phyloP scores from a whole-genome alignment of 1,140 invertebrate species.

The Nebria ingens region DNA sequence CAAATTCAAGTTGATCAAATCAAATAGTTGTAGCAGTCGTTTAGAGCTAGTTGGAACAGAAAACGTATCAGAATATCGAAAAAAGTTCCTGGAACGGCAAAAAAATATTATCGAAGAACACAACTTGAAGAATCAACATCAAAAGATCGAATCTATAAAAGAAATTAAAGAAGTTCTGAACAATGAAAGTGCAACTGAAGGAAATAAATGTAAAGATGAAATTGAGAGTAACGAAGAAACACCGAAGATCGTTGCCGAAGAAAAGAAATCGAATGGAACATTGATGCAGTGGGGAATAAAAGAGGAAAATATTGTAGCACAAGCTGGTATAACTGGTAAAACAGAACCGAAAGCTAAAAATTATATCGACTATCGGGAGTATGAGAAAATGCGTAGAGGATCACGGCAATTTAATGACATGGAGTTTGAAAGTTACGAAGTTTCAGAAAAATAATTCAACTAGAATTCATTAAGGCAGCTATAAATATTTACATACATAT shows the following conservation, averaged over 20 bases:
- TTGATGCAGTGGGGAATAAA: conserved; percentile 24
- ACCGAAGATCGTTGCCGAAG: conserved; percentile 28
- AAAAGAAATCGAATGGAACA: conserved; percentile 20
- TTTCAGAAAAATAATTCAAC: conserved; percentile 27
- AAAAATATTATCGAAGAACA: conserved; percentile 21
- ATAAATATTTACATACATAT: not conserved
- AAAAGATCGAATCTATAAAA: not conserved
- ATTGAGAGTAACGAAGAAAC: conserved; percentile 22
- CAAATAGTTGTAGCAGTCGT: conserved; percentile 73
- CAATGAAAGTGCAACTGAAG: not conserved
- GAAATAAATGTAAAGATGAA: not conserved
- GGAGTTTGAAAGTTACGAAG: conserved; percentile 73
- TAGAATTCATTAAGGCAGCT: not conserved
- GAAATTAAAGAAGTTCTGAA: conserved; percentile 1
- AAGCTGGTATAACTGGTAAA: conserved; percentile 15
- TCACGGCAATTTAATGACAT: conserved; percentile 41
- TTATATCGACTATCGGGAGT: conserved; percentile 69
- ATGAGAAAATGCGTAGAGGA: conserved; percentile 40
- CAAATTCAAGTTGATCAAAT: conserved; percentile 68
- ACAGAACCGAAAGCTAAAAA: conserved; percentile 33
- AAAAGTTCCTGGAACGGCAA: conserved; percentile 24
- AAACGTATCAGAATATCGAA: conserved; percentile 25
- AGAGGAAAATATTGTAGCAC: conserved; percentile 20
- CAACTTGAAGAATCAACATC: conserved; percentile 17
- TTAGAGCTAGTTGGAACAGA: conserved; percentile 61